Conservation (phyloP, 2,797 vertebrate species). For the Ataeniobius toweri region DNA sequence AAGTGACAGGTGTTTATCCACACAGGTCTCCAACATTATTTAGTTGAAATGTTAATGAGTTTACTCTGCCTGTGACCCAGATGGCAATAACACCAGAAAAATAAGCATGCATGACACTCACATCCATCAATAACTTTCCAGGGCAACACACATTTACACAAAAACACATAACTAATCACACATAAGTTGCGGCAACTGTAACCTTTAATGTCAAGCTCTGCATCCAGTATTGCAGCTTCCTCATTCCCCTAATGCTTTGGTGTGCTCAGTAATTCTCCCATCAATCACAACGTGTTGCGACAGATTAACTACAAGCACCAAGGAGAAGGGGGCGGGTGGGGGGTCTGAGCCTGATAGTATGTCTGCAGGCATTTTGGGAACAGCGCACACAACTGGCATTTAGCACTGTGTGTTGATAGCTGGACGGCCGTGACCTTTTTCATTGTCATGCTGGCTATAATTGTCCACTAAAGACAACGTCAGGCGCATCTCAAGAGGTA, state of each 20-base stretch:
- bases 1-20: conserved; percentile 44
- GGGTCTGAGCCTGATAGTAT: conserved; percentile 24
- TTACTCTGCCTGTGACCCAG: conserved; percentile 24
- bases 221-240: conserved; percentile 59
- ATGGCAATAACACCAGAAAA: conserved; percentile 22
- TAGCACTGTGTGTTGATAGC: conserved; percentile 63
- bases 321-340: conserved; percentile 1
- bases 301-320: conserved; percentile 67
- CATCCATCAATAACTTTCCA: conserved; percentile 56
- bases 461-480: conserved; percentile 73
- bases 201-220: conserved; percentile 52
- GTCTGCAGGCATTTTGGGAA: conserved; percentile 63
- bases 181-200: conserved; percentile 32
- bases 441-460: conserved; percentile 67
- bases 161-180: conserved; percentile 46
- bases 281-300: conserved; percentile 71
- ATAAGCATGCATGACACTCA: conserved; percentile 26
- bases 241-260: conserved; percentile 61
- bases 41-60: conserved; percentile 50
- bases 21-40: conserved; percentile 25
- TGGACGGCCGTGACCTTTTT: conserved; percentile 76
- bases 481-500: conserved; percentile 58
- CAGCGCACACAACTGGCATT: conserved; percentile 64
- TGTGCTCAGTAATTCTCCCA: conserved; percentile 68
- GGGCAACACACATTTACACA: conserved; percentile 22